Evolutionary conservation across 2,888 invertebrate species (phyloP), one percentile per base, ranked within the genome.

Genomic region (Ceraclea dissimilis): DNA sequence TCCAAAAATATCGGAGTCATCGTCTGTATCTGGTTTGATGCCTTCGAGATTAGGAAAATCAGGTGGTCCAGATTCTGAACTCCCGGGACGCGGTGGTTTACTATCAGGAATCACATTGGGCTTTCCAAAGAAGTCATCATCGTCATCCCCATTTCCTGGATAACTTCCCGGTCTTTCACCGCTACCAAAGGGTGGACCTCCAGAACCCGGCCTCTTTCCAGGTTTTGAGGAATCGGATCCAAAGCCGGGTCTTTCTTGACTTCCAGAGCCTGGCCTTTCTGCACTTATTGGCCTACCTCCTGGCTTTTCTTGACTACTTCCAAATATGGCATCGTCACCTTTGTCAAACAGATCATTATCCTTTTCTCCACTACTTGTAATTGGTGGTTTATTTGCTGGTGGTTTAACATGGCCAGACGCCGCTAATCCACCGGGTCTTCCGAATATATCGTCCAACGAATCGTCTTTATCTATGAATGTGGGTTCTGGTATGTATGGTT

Each of bases 401-500:
- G 79, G 79, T 64, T 79, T 79, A 5, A 78, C 73, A 63, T 79
- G 79, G 0, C 81, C 81, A 62, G 80, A 81, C 22, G 80, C 81
- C 33, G 81, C 81, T 4, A 80, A 78, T 26, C 76, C 79, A 59
- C 77, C 77, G 17, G 78, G 77, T 26, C 74, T 75, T 74, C 65
- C 54, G 66, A 70, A 58, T 52, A 65, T 58, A 48, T 63, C 62
- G 51, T 64, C 64, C 8, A 59, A 34, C n/a, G 52, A 56, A 33
- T 61, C 63, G 17, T 59, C 60, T 58, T 62, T 58, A 52, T 54
- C 58, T 44, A 52, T 51, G 39, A 55, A 44, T 10, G 60, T 47
- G 51, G 67, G 68, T 34, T 61, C 61, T 16, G 65, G 63, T 52
- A 63, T 56, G 43, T 62, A 63, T 46, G 65, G 67, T 39, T 71